These are phyloP conservation scores for Eira barbara DNA, from an alignment of 2,113 vertebrate genomes.

Conservation along the genomic window DNA sequence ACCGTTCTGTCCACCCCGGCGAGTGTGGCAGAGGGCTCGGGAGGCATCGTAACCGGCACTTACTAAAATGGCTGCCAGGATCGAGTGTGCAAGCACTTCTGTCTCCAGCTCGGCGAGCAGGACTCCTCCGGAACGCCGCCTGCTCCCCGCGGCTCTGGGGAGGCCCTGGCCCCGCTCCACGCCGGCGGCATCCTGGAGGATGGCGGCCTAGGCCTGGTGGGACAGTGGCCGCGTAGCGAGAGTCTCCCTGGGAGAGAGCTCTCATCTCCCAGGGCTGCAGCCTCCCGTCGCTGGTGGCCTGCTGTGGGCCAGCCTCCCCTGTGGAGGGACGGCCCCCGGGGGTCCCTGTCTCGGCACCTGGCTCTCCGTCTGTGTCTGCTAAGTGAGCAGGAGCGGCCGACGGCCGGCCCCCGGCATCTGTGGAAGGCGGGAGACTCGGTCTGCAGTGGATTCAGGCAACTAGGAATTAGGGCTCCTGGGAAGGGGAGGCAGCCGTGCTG, in stretches of 20 bases:
- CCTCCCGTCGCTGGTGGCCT: accelerated
- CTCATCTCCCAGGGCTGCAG: accelerated
- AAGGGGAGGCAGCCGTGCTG: accelerated
- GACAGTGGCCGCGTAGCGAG: accelerated
- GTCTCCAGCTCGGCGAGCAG: accelerated
- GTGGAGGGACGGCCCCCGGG: neutral
- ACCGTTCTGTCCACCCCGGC: neutral
- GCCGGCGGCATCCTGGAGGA: accelerated
- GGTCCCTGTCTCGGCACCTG: no score
- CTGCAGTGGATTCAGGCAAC: accelerated
- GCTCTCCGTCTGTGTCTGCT: accelerated
- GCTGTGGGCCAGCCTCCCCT: accelerated
- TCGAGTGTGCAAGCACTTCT: accelerated
- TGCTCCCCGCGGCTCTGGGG: accelerated
- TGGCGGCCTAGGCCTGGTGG: accelerated
- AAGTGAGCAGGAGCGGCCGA: accelerated
- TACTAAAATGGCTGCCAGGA: neutral
- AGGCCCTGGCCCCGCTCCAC: neutral
- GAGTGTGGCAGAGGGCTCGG: accelerated
- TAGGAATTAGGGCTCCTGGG: neutral
- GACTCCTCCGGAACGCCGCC: neutral
- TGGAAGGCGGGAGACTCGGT: neutral
- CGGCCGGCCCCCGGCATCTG: accelerated
- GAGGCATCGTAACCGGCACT: accelerated
- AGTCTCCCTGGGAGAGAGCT: neutral